Evolutionary conservation across 2,113 vertebrate genomes (phyloP), one percentile per base, ranked within the genome.

Genomic region (Nothoprocta perdicaria): DNA sequence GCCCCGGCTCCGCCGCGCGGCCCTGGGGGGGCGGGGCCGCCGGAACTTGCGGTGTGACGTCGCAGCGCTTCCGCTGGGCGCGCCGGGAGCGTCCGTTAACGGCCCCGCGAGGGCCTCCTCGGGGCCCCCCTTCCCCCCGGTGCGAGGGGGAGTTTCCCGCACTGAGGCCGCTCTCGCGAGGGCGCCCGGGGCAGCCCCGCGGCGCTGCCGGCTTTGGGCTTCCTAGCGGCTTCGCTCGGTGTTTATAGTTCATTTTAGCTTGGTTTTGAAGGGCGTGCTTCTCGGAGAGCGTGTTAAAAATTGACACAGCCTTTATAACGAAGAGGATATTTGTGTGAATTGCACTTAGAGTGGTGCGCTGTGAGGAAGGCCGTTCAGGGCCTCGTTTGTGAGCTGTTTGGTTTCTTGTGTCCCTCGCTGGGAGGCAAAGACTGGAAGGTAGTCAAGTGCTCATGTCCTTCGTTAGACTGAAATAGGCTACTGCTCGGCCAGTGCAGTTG

Each of bases 381-480:
- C 3, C 17, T 12, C 74, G 9, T 48, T 4, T 52, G 0, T 21
- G 26, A 16, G 5, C 8, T 2, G 23, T 43, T 4, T 5, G 7
- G 2, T 9, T 9, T 27, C 4, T 52, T 50, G 68, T 24, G 35
- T 13, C 26, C 6, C 23, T 68, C 0, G 0, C 48, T 31, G 17
- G 43, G 71, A 53, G 10, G 1, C 11, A 33, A 8, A 6, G 29
- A 14, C 19, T 41, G 26, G 31, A 7, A 4, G 16, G 6, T 1
- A 5, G 14, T 14, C 33, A 15, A 8, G 22, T 0, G 5, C 14
- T 5, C 1, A 0, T n/a, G 16, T 0, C 3, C 38, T 46, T 31
- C 16, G 27, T 55, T 53, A 76, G 18, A 3, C 29, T 67, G 50
- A 43, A 74, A 24, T 16, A 48, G 10, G 22, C 16, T 1, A 0